A percentile compares a stretch with the other conserved stretches of the same genome.
Evolutionary conservation across 2,888 invertebrate species (phyloP).

Genomic region (Drosophila subquinaria): DNA sequence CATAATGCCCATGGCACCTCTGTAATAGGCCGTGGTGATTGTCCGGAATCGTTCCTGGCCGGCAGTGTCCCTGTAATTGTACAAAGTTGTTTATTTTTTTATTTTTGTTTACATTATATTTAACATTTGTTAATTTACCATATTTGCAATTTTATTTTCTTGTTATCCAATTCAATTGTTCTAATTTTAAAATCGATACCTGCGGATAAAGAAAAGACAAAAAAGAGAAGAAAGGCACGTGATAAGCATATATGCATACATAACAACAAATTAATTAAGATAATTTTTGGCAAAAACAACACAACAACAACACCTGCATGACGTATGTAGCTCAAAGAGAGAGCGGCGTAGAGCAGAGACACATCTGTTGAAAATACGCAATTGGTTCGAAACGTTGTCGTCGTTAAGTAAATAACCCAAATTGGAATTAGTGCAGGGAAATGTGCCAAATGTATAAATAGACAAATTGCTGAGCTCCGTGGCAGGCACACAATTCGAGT

Average conservation of each 20-base stretch:
- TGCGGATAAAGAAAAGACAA: slow-evolving; percentile 86
- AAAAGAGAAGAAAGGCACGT: slow-evolving; percentile 42
- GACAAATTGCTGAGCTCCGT: slow-evolving; percentile 61
- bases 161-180: slow-evolving; percentile 98
- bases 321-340: slow-evolving; percentile 25
- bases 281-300: slow-evolving; percentile 48
- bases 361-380: slow-evolving; percentile 48
- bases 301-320: slow-evolving; percentile 17
- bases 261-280: slow-evolving; percentile 39
- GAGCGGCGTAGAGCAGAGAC: slow-evolving; percentile 8
- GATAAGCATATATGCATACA: slow-evolving; percentile 36
- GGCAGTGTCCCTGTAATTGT: slow-evolving; percentile 94
- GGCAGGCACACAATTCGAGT: slow-evolving; percentile 34
- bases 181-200: slow-evolving; percentile 99
- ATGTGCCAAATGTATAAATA: slow-evolving; percentile 75
- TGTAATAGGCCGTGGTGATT: slow-evolving; percentile 99
- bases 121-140: slow-evolving; percentile 89
- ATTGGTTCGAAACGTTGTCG: slow-evolving; percentile 61
- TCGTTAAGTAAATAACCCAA: slow-evolving; percentile 72
- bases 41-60: slow-evolving; percentile 99
- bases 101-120: background rate
- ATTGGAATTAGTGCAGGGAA: slow-evolving; percentile 69
- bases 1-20: slow-evolving; percentile 99
- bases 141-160: slow-evolving; percentile 99
- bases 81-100: slow-evolving; percentile 70